A percentile compares a stretch with the other conserved stretches of the same genome.
These are phyloP conservation scores for Peromyscus leucopus DNA, from an alignment of 2,113 vertebrate genomes.

Conservation along the genomic window DNA sequence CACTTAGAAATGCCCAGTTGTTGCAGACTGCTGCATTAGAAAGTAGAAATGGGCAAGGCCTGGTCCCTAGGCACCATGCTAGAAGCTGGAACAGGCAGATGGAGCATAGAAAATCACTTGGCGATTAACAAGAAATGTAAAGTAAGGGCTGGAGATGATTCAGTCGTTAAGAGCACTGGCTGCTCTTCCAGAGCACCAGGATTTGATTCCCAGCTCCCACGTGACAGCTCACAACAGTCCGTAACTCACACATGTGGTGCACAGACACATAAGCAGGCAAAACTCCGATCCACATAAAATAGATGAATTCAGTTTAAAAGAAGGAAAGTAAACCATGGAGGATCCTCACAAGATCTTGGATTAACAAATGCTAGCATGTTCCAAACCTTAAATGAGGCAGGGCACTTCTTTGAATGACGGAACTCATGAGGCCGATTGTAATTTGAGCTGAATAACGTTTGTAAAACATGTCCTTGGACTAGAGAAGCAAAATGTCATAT, in stretches of 20 bases:
- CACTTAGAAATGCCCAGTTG: neutral
- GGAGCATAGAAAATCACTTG: neutral
- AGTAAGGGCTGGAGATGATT: neutral
- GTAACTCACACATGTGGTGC: neutral
- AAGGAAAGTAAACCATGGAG: neutral
- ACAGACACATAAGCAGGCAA: neutral
- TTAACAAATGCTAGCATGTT: neutral
- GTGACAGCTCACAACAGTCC: neutral
- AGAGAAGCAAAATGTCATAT: neutral
- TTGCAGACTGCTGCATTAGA: neutral
- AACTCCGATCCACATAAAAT: neutral
- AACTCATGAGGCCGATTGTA: neutral
- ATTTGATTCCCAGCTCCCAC: neutral
- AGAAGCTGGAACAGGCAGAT: neutral
- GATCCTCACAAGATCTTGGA: neutral
- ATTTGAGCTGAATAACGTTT: neutral
- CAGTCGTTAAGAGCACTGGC: neutral
- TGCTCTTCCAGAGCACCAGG: neutral
- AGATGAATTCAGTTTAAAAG: neutral
- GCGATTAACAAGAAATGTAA: rapidly evolving
- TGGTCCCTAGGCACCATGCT: neutral
- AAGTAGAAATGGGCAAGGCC: neutral
- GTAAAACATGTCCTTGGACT: neutral
- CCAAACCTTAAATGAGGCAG: neutral
- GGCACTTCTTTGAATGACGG: neutral